Percentiles rank a stretch among this genome's conserved stretches.
phyloP scores from a whole-genome alignment of 2,113 vertebrate species.

The Corythornis vintsioides region DNA sequence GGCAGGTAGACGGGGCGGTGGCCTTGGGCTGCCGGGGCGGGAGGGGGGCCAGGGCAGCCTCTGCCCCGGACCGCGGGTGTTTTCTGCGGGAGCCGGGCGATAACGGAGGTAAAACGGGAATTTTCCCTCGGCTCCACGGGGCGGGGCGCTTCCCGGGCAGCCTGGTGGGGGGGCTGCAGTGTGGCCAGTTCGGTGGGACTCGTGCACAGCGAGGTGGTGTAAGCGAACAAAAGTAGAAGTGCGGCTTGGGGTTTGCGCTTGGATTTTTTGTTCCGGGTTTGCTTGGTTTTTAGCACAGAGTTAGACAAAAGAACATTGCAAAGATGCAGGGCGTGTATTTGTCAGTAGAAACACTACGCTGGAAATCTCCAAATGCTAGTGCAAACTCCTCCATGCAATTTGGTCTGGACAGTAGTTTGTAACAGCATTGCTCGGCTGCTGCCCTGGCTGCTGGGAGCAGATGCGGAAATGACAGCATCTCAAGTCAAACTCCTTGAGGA shows the following conservation, averaged over 20 bases:
- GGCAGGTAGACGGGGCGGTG: background rate
- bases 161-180: background rate
- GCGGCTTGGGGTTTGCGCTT: background rate
- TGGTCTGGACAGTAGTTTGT: no score
- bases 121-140: background rate
- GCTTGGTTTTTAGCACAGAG: no score
- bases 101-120: background rate
- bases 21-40: background rate
- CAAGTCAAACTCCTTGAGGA: background rate
- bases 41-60: background rate
- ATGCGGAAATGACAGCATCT: fast-evolving
- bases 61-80: no score
- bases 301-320: background rate
- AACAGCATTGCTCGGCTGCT: no score
- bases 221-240: background rate
- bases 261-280: background rate
- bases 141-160: no score
- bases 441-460: background rate
- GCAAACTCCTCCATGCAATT: fast-evolving
- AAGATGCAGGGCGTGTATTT: background rate
- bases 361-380: background rate
- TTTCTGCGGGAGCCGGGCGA: background rate
- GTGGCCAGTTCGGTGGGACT: background rate
- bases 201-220: background rate
- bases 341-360: background rate